phyloP scores from a whole-genome alignment of 2,888 invertebrate genomes.

The Pogonocherus hispidulus region DNA sequence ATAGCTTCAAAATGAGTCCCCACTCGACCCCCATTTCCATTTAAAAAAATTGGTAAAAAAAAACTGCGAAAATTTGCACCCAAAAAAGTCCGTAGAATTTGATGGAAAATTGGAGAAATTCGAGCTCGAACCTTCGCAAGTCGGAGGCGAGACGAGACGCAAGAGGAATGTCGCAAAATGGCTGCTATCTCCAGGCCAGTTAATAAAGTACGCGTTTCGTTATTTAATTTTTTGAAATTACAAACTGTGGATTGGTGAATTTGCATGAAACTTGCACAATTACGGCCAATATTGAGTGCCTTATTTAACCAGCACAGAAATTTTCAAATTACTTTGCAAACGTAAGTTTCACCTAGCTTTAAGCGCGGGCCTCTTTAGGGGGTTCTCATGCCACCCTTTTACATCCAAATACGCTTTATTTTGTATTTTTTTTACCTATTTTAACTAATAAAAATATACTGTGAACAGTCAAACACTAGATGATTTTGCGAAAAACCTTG shows the following conservation, averaged over 20 bases:
- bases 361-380: slow-evolving; percentile 20
- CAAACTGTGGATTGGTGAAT: neutral
- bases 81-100: slow-evolving; percentile 58
- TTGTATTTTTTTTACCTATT: too few species aligned
- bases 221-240: slow-evolving; percentile 43
- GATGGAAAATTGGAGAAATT: slow-evolving; percentile 54
- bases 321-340: slow-evolving; percentile 10
- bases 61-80: slow-evolving; percentile 47
- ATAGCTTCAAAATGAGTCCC: too few species aligned
- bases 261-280: slow-evolving; percentile 5
- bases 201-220: slow-evolving; percentile 55
- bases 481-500: too few species aligned
- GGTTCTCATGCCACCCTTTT: slow-evolving; percentile 6
- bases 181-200: slow-evolving; percentile 60
- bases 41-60: too few species aligned
- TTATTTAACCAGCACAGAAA: slow-evolving; percentile 8
- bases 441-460: too few species aligned
- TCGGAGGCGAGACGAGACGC: slow-evolving; percentile 61
- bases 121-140: slow-evolving; percentile 56
- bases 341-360: slow-evolving; percentile 14
- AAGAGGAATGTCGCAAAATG: slow-evolving; percentile 64
- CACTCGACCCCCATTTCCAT: too few species aligned
- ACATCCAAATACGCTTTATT: too few species aligned
- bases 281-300: slow-evolving; percentile 1
- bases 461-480: too few species aligned